A percentile compares a stretch with the other conserved stretches of the same genome.
Conservation (phyloP, 1,140 invertebrate genomes). For the Drosophila sechellia region DNA sequence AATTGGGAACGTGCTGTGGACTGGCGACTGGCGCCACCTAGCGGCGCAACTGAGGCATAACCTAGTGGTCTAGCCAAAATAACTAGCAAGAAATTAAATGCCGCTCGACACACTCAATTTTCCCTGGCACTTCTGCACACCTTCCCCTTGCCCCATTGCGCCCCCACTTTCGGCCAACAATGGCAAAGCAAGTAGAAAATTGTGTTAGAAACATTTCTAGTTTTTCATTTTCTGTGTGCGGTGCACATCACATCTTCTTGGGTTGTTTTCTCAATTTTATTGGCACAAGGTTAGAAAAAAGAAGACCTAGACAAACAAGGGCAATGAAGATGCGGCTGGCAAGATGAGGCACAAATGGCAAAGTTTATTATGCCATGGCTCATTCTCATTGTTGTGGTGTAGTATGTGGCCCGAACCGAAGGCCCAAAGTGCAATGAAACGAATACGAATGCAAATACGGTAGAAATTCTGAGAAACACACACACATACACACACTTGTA, state of each 20-base stretch:
- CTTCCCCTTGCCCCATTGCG: not conserved
- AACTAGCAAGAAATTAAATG: conserved; percentile 35
- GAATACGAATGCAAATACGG: conserved; percentile 33
- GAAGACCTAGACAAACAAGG: conserved; percentile 7
- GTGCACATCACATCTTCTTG: conserved; percentile 23
- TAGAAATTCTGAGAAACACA: conserved; percentile 2
- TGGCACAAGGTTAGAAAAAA: conserved; percentile 65
- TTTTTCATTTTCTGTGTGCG: conserved; percentile 18
- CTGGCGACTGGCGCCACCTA: conserved; percentile 53
- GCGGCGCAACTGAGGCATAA: conserved; percentile 50
- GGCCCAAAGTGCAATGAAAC: conserved; percentile 38
- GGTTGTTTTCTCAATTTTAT: conserved; percentile 58
- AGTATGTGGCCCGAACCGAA: conserved; percentile 7
- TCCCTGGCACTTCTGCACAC: not conserved
- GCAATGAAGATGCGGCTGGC: not conserved
- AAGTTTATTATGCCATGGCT: conserved; percentile 48
- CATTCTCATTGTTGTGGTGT: conserved; percentile 15
- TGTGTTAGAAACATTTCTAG: conserved; percentile 32
- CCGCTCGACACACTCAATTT: conserved; percentile 28
- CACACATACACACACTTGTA: not conserved
- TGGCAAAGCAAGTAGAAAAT: conserved; percentile 34
- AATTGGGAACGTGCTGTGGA: conserved; percentile 45
- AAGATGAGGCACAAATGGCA: conserved; percentile 46
- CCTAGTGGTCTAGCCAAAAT: conserved; percentile 61
- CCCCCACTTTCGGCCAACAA: not conserved